Conservation (phyloP, 2,113 vertebrate species). For the Cynocephalus volans region DNA sequence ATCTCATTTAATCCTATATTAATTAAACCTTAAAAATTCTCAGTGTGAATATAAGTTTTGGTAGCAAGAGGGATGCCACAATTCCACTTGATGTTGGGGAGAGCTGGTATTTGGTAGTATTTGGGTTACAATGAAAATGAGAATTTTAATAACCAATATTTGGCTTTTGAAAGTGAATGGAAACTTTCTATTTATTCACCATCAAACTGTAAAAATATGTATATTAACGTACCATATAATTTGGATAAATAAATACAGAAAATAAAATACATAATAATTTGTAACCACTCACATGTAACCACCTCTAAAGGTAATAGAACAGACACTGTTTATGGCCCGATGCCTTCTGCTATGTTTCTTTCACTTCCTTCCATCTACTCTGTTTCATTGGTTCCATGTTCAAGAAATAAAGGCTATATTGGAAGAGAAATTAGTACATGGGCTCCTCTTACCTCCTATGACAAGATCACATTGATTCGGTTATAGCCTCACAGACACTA, state of each 20-base stretch:
- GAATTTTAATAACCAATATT: neutral
- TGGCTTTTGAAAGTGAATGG: slow-evolving; percentile 6
- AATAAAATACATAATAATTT: neutral
- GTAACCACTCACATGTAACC: neutral
- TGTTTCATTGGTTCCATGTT: neutral
- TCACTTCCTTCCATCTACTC: neutral
- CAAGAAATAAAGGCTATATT: neutral
- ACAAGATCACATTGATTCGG: neutral
- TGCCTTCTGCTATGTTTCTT: neutral
- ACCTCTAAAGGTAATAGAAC: neutral
- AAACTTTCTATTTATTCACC: neutral
- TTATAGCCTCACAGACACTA: neutral
- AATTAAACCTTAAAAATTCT: slow-evolving; percentile 6
- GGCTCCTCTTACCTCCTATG: neutral
- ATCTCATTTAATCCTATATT: neutral
- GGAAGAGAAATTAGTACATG: neutral
- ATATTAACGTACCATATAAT: neutral
- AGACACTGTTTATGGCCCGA: neutral
- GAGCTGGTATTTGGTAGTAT: neutral
- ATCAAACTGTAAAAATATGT: neutral
- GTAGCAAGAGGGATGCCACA: neutral
- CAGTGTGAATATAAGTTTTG: neutral
- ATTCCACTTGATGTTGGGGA: neutral
- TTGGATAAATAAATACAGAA: neutral
- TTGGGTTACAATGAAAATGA: neutral